Evolutionary conservation across 1,140 invertebrate species (phyloP), one percentile per base, ranked within the genome.

Genomic region (Panulirus ornatus): DNA sequence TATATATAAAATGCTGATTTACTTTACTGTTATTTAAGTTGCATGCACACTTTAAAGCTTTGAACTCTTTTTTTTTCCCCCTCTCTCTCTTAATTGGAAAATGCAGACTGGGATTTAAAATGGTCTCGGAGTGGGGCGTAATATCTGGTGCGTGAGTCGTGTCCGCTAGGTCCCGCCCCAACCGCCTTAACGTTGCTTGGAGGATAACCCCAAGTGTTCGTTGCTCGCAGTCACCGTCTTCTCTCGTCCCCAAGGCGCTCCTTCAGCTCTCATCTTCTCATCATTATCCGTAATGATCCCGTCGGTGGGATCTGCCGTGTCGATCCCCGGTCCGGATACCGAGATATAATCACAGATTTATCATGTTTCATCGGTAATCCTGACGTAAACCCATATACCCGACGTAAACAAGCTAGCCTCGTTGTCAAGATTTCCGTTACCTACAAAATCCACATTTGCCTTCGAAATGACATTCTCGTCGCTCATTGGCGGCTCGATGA

Each of bases 31-130:
- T 42, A 36, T 30, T 40, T 40, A 84, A 38, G 71, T 84, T 84
- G 82, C 63, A 27, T n/a, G 63, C n/a, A 27, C 63, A 71, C 82
- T 84, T 84, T 84, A 84, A 84, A 84, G n/a, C n/a, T n/a, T n/a
- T n/a, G n/a, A n/a, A n/a, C n/a, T n/a, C n/a, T n/a, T n/a, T n/a
- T n/a, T n/a, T n/a, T n/a, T n/a, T n/a, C n/a, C n/a, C n/a, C n/a
- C n/a, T n/a, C n/a, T n/a, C 71, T 84, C 82, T 38, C 82, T 84
- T 84, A 84, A 84, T 84, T 84, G 82, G 82, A 84, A n/a, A 84
- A 84, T 84, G 63, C 82, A 71, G 71, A 84, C 44, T 84, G 82
- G 82, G 82, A 84, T 71, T 84, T 71, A 71, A 84, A 84, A 84
- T 84, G 82, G 82, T 84, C 44, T 84, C 51, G 63, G 63, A 58